Evolutionary conservation across 1,140 invertebrate genomes (phyloP), one percentile per base, ranked within the genome.

Genomic region (Battus philenor): DNA sequence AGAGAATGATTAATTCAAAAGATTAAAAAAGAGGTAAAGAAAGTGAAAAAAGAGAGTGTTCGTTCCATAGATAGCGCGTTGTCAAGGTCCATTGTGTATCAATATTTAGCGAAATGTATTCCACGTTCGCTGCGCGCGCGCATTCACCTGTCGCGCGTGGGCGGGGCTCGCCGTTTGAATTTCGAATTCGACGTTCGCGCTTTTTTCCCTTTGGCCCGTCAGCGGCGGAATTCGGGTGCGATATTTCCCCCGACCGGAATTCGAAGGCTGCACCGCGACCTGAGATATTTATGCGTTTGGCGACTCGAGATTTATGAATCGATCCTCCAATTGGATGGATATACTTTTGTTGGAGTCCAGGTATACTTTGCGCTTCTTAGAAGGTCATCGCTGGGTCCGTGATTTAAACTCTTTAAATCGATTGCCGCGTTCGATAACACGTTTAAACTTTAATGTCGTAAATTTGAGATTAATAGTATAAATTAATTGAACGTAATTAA

Each of bases 211-310:
- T 69, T 70, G 64, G 46, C 34, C 54, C 57, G 68, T 75, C 71
- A 70, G 50, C 50, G 47, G 62, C 59, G 73, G 76, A 80, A 82
- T 82, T 78, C 71, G 71, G 78, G 78, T 82, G 78, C 78, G 71
- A 78, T 82, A 82, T 82, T 79, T 79, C 66, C 71, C 70, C 55
- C 47, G 55, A 47, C 45, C 62, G 78, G 78, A 73, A 82, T 79
- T 60, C 73, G 66, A 77, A 71, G 68, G 67, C 70, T 71, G 68
- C 67, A 68, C 39, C 61, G 59, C 49, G 56, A 58, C 56, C 60
- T 70, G 72, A 71, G 59, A 76, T 71, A 72, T 77, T 73, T 77
- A 74, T 77, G 63, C 43, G 46, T 47, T 39, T 52, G 52, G 36
- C 47, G 44, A 48, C 48, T 33, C 31, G 46, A 70, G 61, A 79